Base-by-base conservation (phyloP, 2,113 vertebrate species). In the Hylia prasina region DNA sequence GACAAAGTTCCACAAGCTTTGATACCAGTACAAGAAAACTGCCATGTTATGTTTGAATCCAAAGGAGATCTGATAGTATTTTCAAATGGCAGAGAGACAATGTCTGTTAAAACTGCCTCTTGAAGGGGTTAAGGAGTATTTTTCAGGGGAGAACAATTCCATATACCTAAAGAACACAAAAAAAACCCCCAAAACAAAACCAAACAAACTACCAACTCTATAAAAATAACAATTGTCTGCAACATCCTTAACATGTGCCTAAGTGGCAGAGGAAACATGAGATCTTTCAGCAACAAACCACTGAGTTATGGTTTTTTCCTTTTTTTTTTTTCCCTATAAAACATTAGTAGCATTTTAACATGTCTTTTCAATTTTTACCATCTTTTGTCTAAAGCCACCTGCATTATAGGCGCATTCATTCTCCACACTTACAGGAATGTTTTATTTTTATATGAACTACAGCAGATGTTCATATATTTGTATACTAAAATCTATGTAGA, bases 371-470 rank as follows among this genome's bases (percentile, higher is more conserved):
- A 71, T 45, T n/a, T 13, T 81, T 89, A 71, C 18, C 54, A 30
- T 57, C 73, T 76, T 95, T 94, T 97, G 65, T 94, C 53, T 87
- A 57, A 94, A 94, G 69, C 18, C 81, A 94, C 81, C 80, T 93
- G 87, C 69, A 91, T 68, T 14, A 54, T 15, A n/a, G 44, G 13
- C 42, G 3, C 60, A 87, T 64, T 89, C 20, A 84, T 94, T 89
- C 61, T 84, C 91, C 50, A 54, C 17, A 37, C 30, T 60, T 68
- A 71, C 16, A 82, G 20, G 57, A 60, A 48, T 45, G 15, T 13
- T 73, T 83, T 82, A 16, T 87, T 91, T 94, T 82, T 51, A 53
- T 75, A 66, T 13, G 9, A 73, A 69, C 65, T 79, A 42, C 28
- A 42, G 45, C 69, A 92, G 86, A 85, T 91, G 61, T 79, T 44